Base-by-base conservation (phyloP, 92 coral and sea anemone genomes). In the Actinernus sp. region DNA sequence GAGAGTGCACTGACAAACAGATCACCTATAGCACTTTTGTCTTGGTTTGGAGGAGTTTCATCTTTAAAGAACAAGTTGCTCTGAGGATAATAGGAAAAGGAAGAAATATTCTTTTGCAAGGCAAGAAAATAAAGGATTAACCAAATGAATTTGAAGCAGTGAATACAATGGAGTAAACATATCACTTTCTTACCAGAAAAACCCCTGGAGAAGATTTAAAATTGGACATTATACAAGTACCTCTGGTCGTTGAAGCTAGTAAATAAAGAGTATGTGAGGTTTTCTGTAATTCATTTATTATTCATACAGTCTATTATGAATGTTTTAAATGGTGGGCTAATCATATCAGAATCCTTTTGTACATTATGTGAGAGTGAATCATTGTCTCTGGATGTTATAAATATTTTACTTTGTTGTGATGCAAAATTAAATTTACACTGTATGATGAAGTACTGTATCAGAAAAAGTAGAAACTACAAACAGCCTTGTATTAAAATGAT, bases 41-140 rank as follows among this genome's bases (percentile, higher is more conserved):
- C 85, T 10, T 55, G 74, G 17, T 43, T 58, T 4, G 66, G 62
- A 5, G 88, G 92, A 41, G 61, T 78, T 20, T 90, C 97, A 63
- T 90, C 92, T 40, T 90, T 90, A 75, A 90, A 90, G 87, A 90
- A 90, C 82, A 90, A 63, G 75, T 81, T 81, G 48, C 97, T 90
- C 97, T 90, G 68, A 11, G 62, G 49, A 40, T 21, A 40, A 47
- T 37, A 41, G 27, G 45, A 82, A 51, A 16, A 24, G 58, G 32
- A 29, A 16, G 23, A 27, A 60, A 46, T 25, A 16, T 13, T 57
- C 63, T 0, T 22, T 32, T 17, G 28, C 19, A 20, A 22, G 27
- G 2, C 20, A 38, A 31, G 32, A 32, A 12, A 57, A 31, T 9
- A 31, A 57, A 3, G 16, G 29, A 6, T 28, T 2, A 26, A 13